Conservation (phyloP, 2,113 vertebrate species). For the Odobenus rosmarus region DNA sequence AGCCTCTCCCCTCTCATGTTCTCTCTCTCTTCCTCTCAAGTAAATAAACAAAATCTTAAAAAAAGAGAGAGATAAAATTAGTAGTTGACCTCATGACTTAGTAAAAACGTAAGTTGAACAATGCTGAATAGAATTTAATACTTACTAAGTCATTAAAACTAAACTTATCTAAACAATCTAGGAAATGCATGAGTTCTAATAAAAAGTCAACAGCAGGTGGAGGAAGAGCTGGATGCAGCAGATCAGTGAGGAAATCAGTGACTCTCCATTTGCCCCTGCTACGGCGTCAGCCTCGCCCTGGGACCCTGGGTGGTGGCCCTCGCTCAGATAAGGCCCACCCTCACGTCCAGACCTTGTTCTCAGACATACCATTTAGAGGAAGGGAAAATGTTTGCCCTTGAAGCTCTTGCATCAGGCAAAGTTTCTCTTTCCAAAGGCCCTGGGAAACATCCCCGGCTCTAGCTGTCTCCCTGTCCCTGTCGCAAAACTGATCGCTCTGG, state of each 20-base stretch:
- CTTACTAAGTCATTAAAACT: not conserved
- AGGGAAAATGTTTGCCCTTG: not conserved
- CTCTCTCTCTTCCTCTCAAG: too few relatives aligned
- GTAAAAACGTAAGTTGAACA: not conserved
- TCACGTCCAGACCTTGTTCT: too few relatives aligned
- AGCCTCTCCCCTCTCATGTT: too few relatives aligned
- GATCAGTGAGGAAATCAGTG: not conserved
- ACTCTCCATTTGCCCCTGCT: not conserved
- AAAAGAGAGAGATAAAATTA: too few relatives aligned
- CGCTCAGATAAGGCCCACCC: too few relatives aligned
- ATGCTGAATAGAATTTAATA: not conserved
- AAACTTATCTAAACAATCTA: not conserved
- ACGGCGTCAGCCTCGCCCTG: rapidly evolving
- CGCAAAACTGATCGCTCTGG: not conserved
- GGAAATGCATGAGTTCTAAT: not conserved
- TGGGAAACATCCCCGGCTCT: not conserved
- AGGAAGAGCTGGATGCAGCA: not conserved
- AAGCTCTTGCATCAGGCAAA: not conserved
- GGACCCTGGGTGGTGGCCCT: rapidly evolving
- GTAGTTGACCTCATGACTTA: not conserved
- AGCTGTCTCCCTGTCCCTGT: rapidly evolving
- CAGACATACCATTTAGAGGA: not conserved
- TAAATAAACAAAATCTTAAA: too few relatives aligned
- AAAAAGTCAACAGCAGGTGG: not conserved
- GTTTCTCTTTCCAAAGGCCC: not conserved